Percentiles rank a stretch among this genome's conserved stretches.
phyloP scores from a whole-genome alignment of 1,140 invertebrate species.

The Frieseomelitta varia region DNA sequence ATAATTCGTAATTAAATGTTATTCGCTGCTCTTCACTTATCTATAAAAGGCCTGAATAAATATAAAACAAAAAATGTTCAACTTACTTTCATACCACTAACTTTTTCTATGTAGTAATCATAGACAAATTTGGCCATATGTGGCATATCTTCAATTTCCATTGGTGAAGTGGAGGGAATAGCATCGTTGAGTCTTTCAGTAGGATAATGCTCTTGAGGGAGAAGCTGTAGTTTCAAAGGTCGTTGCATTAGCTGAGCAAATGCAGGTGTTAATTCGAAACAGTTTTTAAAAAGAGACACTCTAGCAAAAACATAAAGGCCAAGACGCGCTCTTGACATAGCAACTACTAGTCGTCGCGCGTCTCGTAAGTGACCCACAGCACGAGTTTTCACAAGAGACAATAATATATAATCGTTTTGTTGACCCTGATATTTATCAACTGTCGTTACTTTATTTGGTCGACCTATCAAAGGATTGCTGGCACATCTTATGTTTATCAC shows the following conservation, averaged over 20 bases:
- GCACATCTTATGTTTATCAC: conserved; percentile 97
- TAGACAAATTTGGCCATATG: conserved; percentile 97
- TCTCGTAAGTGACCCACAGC: conserved; percentile 98
- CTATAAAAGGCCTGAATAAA: background rate
- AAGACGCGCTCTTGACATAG: conserved; percentile 98
- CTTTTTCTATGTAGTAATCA: conserved; percentile 92
- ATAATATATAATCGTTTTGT: conserved; percentile 98
- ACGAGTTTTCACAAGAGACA: conserved; percentile 97
- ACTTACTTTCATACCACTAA: conserved; percentile 85
- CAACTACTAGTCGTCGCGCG: conserved; percentile 97
- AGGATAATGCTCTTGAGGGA: conserved; percentile 91
- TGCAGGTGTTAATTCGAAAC: conserved; percentile 97
- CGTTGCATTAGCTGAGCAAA: conserved; percentile 92
- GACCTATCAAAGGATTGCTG: conserved; percentile 97
- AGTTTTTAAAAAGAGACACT: conserved; percentile 96
- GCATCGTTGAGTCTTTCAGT: conserved; percentile 83
- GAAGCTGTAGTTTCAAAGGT: conserved; percentile 89
- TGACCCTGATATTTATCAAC: conserved; percentile 99
- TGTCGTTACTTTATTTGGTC: conserved; percentile 97
- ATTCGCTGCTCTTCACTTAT: background rate
- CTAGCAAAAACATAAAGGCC: conserved; percentile 98
- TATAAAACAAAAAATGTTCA: conserved; percentile 9
- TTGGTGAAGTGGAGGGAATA: conserved; percentile 70
- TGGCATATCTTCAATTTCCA: conserved; percentile 92
- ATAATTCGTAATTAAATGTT: conserved; percentile 28